Base-by-base conservation (phyloP, 2,797 vertebrate genomes). In the Melanitta fusca region DNA sequence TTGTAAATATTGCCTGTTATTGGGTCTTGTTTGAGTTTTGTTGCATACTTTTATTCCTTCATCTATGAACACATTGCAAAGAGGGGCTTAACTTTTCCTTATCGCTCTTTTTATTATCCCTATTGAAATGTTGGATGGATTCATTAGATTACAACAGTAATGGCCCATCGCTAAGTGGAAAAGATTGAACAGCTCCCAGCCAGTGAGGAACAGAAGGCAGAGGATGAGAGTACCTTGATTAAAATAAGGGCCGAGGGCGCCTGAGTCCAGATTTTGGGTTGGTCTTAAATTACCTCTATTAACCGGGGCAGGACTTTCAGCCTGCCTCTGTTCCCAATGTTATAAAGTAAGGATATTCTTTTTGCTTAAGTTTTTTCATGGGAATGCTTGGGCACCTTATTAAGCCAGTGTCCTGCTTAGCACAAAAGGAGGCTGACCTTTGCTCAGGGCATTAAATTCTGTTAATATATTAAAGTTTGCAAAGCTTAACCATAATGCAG, bases 1-100 rank as follows among this genome's bases (percentile, higher is more conserved):
- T 91, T 51, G 27, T 10, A 89, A 94, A 92, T 69, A 74, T 54
- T 80, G 34, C 71, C 84, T 30, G 8, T 64, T 80, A 83, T 16
- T 89, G 80, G 75, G 22, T 73, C 89, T 25, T 82, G 53, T 88
- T 89, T 85, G 69, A 32, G 51, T 51, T 88, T 49, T 45, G n/a
- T 78, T 53, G 17, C 30, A 11, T 14, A 3, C 32, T 87, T 91
- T 56, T 45, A 51, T 72, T 75, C 56, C 14, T 88, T 70, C 80
- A 18, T 56, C 91, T 79, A 66, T 60, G 66, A 91, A 32, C 19
- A 4, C 2, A n/a, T 54, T 39, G 80, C 77, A 60, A 80, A 95
- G 80, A 47, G 54, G 14, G 19, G 39, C 75, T 60, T 6, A 56
- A 47, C n/a, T 96, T 84, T 45, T 85, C 30, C 84, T 92, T 75